Evolutionary conservation across 1,140 invertebrate genomes (phyloP).

Genomic region (Pollicipes pollicipes): DNA sequence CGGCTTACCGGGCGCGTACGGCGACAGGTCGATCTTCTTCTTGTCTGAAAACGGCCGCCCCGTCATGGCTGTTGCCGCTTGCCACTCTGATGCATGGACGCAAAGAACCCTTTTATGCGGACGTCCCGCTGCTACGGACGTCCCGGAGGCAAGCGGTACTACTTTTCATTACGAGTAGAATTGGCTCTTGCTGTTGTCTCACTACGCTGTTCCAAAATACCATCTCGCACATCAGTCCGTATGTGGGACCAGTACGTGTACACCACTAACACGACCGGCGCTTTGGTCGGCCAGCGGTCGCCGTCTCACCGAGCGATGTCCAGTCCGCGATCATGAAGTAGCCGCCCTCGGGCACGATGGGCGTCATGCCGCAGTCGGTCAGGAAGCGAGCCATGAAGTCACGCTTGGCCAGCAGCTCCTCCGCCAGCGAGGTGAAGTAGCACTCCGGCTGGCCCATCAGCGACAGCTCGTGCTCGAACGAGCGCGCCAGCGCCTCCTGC

Average conservation of each 20-base stretch:
- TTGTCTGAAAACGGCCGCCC: slow-evolving; percentile 1
- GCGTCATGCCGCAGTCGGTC: slow-evolving; percentile 61
- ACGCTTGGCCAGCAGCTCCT: slow-evolving; percentile 62
- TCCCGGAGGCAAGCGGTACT: too few relatives aligned
- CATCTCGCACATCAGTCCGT: too few relatives aligned
- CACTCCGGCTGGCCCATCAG: slow-evolving; percentile 53
- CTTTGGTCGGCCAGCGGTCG: too few relatives aligned
- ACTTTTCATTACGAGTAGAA: too few relatives aligned
- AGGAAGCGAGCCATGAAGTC: slow-evolving; percentile 65
- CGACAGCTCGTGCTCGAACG: slow-evolving; percentile 68
- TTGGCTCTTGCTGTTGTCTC: too few relatives aligned
- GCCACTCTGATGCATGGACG: too few relatives aligned
- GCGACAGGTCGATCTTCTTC: slow-evolving; percentile 20
- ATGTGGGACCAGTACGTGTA: too few relatives aligned
- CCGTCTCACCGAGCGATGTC: slow-evolving; percentile 46
- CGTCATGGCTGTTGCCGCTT: too few relatives aligned
- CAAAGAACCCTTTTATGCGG: not conserved
- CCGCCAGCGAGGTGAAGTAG: slow-evolving; percentile 61
- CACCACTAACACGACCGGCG: too few relatives aligned
- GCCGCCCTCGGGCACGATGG: slow-evolving; percentile 84
- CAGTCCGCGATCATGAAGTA: slow-evolving; percentile 95
- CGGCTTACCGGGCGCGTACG: slow-evolving; percentile 22
- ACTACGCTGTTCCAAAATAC: too few relatives aligned
- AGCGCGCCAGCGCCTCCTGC: slow-evolving; percentile 76
- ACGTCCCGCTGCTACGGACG: slow-evolving; percentile 3